phyloP scores from a whole-genome alignment of 2,113 vertebrate genomes.

The Neomonachus schauinslandi region DNA sequence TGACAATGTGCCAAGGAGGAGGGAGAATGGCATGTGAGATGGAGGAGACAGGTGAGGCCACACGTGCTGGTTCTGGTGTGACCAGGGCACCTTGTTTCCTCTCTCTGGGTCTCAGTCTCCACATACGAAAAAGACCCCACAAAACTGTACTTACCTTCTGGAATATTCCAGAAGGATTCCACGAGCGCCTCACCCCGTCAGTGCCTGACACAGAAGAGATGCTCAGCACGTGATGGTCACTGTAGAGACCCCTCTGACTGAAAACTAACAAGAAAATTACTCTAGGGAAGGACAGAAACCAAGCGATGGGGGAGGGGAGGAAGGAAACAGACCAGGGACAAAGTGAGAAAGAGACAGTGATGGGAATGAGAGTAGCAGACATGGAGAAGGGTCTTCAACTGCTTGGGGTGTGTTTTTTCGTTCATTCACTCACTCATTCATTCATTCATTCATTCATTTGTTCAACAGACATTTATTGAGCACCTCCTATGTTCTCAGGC shows the following conservation, averaged over 20 bases:
- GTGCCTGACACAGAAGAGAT: background rate
- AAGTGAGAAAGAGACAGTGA: background rate
- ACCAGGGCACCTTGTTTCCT: background rate
- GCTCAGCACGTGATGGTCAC: background rate
- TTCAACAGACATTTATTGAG: background rate
- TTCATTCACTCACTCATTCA: background rate
- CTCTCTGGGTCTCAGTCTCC: background rate
- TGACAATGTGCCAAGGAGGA: background rate
- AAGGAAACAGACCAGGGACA: background rate
- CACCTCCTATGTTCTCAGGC: background rate
- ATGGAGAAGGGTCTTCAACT: background rate
- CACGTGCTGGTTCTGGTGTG: background rate
- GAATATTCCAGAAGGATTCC: conserved; percentile 23
- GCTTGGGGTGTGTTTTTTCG: background rate
- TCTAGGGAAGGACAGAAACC: background rate
- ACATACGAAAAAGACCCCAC: background rate
- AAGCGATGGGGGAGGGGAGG: background rate
- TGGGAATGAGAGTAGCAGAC: background rate
- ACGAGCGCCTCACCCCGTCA: background rate
- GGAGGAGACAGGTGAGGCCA: background rate
- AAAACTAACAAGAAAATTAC: background rate
- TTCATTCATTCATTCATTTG: background rate
- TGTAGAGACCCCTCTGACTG: background rate
- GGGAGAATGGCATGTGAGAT: background rate
- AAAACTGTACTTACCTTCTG: background rate